These are phyloP conservation scores for Idaea aversata DNA, from an alignment of 2,888 invertebrate species.

Conservation along the genomic window DNA sequence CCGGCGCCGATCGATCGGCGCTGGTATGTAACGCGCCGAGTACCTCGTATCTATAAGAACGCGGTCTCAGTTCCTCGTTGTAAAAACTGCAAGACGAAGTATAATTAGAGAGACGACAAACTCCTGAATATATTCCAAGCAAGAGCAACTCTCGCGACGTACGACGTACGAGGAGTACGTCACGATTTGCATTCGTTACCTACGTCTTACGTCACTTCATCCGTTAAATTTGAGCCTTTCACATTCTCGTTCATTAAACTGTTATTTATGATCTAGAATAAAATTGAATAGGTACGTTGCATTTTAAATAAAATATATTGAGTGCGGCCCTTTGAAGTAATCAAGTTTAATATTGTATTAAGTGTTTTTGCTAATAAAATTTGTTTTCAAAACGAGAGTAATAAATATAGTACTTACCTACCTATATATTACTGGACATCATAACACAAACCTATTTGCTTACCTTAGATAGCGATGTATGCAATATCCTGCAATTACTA, in stretches of 20 bases:
- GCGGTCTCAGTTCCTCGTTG: neutral
- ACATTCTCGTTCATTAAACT: neutral
- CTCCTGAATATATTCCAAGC: constrained; percentile 45
- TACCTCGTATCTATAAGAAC: no score
- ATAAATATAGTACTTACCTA: no score
- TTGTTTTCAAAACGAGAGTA: no score
- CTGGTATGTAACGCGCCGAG: no score
- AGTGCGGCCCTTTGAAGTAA: no score
- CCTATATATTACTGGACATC: no score
- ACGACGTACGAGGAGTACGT: constrained; percentile 8
- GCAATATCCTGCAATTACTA: no score
- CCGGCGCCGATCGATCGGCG: no score
- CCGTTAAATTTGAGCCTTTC: neutral
- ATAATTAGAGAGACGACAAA: constrained; percentile 51
- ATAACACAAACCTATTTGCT: no score
- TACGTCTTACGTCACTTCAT: constrained; percentile 20
- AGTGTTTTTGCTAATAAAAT: no score
- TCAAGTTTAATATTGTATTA: no score
- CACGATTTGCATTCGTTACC: constrained; percentile 42
- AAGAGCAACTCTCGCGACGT: constrained; percentile 28
- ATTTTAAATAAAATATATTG: neutral
- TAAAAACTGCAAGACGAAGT: constrained; percentile 47
- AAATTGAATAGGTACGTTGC: neutral
- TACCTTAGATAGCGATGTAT: no score
- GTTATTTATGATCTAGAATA: neutral